Percentiles rank a stretch among this genome's conserved stretches.
These are phyloP conservation scores for Chaetorhynchus papuensis DNA, from an alignment of 2,113 vertebrate species.

Conservation along the genomic window DNA sequence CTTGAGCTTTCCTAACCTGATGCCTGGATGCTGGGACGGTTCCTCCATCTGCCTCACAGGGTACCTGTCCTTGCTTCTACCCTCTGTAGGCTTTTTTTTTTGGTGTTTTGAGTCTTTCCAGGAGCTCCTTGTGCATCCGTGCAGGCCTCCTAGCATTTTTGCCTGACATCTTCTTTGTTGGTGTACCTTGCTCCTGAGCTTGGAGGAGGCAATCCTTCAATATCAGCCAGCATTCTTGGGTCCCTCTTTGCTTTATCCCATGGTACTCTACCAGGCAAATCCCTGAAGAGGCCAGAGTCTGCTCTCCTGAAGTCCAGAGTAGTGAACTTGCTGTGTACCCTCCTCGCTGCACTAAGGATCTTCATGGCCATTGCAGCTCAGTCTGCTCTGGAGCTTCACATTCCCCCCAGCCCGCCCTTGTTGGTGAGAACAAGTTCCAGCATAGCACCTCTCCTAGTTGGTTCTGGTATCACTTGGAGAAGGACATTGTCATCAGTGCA, in stretches of 20 bases:
- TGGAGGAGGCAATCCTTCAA: background rate
- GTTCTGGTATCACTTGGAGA: background rate
- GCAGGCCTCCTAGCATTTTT: background rate
- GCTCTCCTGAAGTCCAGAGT: background rate
- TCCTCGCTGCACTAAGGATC: background rate
- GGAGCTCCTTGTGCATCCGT: background rate
- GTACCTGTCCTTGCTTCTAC: background rate
- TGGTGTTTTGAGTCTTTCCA: background rate
- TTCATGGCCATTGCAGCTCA: background rate
- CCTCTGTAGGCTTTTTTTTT: background rate
- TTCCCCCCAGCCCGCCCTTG: background rate
- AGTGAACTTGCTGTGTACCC: background rate
- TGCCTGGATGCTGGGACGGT: background rate
- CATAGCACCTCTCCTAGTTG: background rate
- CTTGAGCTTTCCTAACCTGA: background rate
- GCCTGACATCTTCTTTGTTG: background rate
- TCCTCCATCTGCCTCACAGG: background rate
- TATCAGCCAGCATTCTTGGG: background rate
- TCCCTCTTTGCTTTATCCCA: background rate
- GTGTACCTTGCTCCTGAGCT: background rate
- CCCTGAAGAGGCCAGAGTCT: background rate
- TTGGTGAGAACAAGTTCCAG: background rate
- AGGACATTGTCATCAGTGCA: rapidly evolving
- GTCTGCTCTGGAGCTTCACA: background rate
- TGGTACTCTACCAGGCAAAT: background rate